A percentile compares a stretch with the other conserved stretches of the same genome.
phyloP scores from a whole-genome alignment of 2,888 invertebrate species.

The Melinopterus prodromus region DNA sequence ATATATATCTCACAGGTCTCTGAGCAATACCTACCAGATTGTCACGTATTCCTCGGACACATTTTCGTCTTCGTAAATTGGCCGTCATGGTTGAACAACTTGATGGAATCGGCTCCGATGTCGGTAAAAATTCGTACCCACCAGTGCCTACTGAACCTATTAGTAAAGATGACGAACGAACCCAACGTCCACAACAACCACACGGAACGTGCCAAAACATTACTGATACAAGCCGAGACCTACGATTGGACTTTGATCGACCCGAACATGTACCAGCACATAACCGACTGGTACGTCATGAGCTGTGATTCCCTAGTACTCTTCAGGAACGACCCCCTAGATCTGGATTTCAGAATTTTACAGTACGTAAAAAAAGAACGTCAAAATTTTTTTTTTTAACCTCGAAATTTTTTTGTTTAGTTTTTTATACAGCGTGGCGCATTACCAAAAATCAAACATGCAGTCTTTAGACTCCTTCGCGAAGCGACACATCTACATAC shows the following conservation, averaged over 20 bases:
- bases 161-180: slow-evolving; percentile 77
- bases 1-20: slow-evolving; percentile 61
- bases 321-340: slow-evolving; percentile 64
- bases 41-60: slow-evolving; percentile 75
- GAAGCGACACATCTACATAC: slow-evolving; percentile 69
- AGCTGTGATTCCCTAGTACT: slow-evolving; percentile 76
- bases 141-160: slow-evolving; percentile 71
- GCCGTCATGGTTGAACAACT: slow-evolving; percentile 67
- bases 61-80: slow-evolving; percentile 75
- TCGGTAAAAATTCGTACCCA: slow-evolving; percentile 62
- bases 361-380: slow-evolving; percentile 60
- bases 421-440: slow-evolving; percentile 68
- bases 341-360: slow-evolving; percentile 67
- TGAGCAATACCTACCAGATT: slow-evolving; percentile 73
- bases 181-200: slow-evolving; percentile 70
- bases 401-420: slow-evolving; percentile 57
- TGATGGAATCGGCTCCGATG: slow-evolving; percentile 58
- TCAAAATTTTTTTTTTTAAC: slow-evolving; percentile 15
- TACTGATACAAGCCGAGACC: slow-evolving; percentile 68
- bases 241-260: slow-evolving; percentile 74
- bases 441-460: slow-evolving; percentile 61
- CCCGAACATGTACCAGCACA: slow-evolving; percentile 68
- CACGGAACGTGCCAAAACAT: slow-evolving; percentile 56
- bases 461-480: slow-evolving; percentile 53
- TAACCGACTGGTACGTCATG: slow-evolving; percentile 79